Conservation (phyloP, 2,888 invertebrate species). For the Epiperipatus broadwayi region DNA sequence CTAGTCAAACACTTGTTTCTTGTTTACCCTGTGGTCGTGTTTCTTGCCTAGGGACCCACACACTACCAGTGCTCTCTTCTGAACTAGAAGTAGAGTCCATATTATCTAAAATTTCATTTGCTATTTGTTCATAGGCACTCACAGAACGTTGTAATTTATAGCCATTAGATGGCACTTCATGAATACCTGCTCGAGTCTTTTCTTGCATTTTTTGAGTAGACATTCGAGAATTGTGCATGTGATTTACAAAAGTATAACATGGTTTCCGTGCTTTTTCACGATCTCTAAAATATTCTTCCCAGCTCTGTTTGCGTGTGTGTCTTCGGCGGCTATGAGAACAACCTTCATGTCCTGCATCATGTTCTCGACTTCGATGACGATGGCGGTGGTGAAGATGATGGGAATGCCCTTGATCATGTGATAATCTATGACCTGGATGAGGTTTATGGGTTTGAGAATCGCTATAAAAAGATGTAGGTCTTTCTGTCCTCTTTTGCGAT, state of each 20-base stretch:
- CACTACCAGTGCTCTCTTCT: too few relatives aligned
- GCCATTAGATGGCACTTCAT: not conserved
- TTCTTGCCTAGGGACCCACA: too few relatives aligned
- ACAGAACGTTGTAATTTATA: slow-evolving; percentile 22
- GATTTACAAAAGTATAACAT: slow-evolving; percentile 25
- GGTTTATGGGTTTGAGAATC: too few relatives aligned
- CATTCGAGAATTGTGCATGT: slow-evolving; percentile 21
- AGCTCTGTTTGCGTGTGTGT: slow-evolving; percentile 22
- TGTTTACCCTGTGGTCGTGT: too few relatives aligned
- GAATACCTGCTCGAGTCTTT: not conserved
- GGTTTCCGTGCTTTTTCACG: slow-evolving; percentile 20
- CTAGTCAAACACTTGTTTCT: too few relatives aligned
- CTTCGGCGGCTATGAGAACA: slow-evolving; percentile 18
- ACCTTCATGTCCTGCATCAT: slow-evolving; percentile 18
- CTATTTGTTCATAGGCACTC: slow-evolving; percentile 20
- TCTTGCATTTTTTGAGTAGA: not conserved
- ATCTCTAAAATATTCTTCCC: slow-evolving; percentile 23
- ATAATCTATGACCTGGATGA: too few relatives aligned
- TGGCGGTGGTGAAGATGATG: slow-evolving; percentile 20
- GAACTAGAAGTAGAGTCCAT: slow-evolving; percentile 21
- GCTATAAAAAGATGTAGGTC: too few relatives aligned
- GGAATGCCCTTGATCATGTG: too few relatives aligned
- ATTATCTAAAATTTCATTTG: slow-evolving; percentile 38
- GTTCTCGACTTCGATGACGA: slow-evolving; percentile 17
- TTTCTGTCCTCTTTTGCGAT: too few relatives aligned